Evolutionary conservation across 2,888 invertebrate species (phyloP), one percentile per base, ranked within the genome.

Genomic region (Dermolepida albohirtum): DNA sequence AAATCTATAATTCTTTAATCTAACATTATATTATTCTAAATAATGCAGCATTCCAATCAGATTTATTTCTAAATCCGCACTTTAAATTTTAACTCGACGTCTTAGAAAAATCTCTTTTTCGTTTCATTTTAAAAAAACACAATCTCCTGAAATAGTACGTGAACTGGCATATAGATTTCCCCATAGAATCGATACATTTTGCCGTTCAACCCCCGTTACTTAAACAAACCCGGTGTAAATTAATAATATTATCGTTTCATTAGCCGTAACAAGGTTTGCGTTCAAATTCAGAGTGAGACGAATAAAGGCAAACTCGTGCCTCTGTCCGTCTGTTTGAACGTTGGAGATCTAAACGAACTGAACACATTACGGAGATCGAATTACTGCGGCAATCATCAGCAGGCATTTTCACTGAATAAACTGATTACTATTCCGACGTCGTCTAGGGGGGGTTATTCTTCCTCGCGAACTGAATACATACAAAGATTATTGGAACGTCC

Each of bases 171-270:
- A 44, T 44, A 44, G 10, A 39, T 11, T 54, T 22, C 11, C 8
- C 14, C 8, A n/a, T 16, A 40, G 47, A 49, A 47, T 62, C 59
- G 16, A 62, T 62, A 62, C 39, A 29, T 62, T 39, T 16, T 29
- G 34, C 34, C 34, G 34, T 10, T 6, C 34, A 34, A 6, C 6
- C 34, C 47, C 17, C 17, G 59, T 29, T 47, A 14, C 47, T 34
- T 29, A 62, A 62, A 62, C 59, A 62, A 49, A 47, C 47, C 29
- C 34, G 29, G 47, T 47, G 59, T 62, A 62, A 62, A 62, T 62
- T 62, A 62, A 62, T 62, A 62, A 62, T 62, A 62, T 62, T 62
- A 62, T 62, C 59, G 59, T 62, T 62, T 62, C 59, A 62, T 62
- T 62, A 62, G 47, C 47, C 34, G 47, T 62, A 47, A 62, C 59